Evolutionary conservation across 2,113 vertebrate species (phyloP).

Genomic region (Microcebus griseorufus): DNA sequence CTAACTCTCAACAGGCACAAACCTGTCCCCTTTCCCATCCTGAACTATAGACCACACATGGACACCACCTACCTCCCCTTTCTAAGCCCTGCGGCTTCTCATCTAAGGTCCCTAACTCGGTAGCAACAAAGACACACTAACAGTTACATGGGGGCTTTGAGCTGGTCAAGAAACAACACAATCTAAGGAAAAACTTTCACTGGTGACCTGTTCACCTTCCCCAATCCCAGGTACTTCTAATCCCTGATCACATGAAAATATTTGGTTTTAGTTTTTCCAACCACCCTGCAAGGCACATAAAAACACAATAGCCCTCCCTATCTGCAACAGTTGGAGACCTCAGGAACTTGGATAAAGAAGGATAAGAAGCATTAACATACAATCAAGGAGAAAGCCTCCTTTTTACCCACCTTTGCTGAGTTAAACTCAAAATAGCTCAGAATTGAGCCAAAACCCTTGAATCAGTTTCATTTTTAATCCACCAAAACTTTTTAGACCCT

Average conservation of each 20-base stretch:
- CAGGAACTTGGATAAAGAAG: neutral
- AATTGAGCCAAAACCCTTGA: conserved; percentile 39
- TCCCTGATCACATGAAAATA: conserved; percentile 38
- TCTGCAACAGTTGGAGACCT: conserved; percentile 26
- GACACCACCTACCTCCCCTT: neutral
- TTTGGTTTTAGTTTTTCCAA: conserved; percentile 7
- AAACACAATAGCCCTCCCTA: conserved; percentile 48
- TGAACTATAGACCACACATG: neutral
- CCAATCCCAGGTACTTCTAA: conserved; percentile 16
- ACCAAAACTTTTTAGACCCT: conserved; percentile 21
- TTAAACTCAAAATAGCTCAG: conserved; percentile 36
- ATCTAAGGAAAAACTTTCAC: conserved; percentile 48
- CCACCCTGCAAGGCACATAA: conserved; percentile 16
- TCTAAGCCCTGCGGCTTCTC: neutral
- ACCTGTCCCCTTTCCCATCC: neutral
- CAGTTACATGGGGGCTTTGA: neutral
- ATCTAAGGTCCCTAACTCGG: neutral
- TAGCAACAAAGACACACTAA: neutral
- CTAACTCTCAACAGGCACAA: conserved; percentile 18
- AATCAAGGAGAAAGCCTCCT: conserved; percentile 31
- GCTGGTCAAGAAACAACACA: neutral
- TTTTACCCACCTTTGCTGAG: conserved; percentile 1
- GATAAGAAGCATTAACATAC: conserved; percentile 31
- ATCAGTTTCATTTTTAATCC: conserved; percentile 31
- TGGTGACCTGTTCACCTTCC: neutral